A percentile compares a stretch with the other conserved stretches of the same genome.
These are phyloP conservation scores for Condylostylus longicornis DNA, from an alignment of 1,140 invertebrate species.

Conservation along the genomic window DNA sequence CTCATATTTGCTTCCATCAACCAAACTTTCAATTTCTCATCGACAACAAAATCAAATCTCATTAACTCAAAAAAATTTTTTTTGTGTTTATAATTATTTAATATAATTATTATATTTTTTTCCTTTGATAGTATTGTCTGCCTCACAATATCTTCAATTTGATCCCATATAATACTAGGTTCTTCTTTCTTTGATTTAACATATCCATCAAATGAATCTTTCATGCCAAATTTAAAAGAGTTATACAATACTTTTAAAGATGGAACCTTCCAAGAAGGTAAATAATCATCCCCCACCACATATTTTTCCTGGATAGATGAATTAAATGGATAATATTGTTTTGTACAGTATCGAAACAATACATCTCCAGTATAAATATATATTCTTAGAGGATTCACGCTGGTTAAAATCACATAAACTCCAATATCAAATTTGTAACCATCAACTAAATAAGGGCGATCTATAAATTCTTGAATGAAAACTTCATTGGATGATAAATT, in stretches of 20 bases:
- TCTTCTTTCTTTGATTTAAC: slow-evolving; percentile 50
- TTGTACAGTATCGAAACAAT: slow-evolving; percentile 78
- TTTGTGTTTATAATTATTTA: slow-evolving; percentile 38
- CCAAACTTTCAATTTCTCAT: slow-evolving; percentile 74
- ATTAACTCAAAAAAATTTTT: slow-evolving; percentile 89
- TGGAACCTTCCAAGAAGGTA: slow-evolving; percentile 86
- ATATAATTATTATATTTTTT: slow-evolving; percentile 41
- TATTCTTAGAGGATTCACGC: slow-evolving; percentile 72
- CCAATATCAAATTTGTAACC: slow-evolving; percentile 94
- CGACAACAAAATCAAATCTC: slow-evolving; percentile 83
- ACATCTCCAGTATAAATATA: slow-evolving; percentile 84
- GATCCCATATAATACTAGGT: slow-evolving; percentile 60
- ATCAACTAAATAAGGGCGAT: slow-evolving; percentile 67
- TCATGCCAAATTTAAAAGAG: slow-evolving; percentile 68
- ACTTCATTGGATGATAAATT: slow-evolving; percentile 56
- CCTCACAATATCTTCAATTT: slow-evolving; percentile 64
- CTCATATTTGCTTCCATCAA: slow-evolving; percentile 97
- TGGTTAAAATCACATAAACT: slow-evolving; percentile 84
- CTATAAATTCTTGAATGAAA: slow-evolving; percentile 83
- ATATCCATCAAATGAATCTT: slow-evolving; percentile 72
- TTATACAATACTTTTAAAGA: slow-evolving; percentile 64
- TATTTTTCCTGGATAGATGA: slow-evolving; percentile 69
- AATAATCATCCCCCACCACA: slow-evolving; percentile 86
- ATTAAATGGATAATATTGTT: slow-evolving; percentile 89
- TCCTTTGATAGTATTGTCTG: slow-evolving; percentile 64